A percentile compares a stretch with the other conserved stretches of the same genome.
Evolutionary conservation across 2,113 vertebrate species (phyloP).

Genomic region (Pterocles gutturalis): DNA sequence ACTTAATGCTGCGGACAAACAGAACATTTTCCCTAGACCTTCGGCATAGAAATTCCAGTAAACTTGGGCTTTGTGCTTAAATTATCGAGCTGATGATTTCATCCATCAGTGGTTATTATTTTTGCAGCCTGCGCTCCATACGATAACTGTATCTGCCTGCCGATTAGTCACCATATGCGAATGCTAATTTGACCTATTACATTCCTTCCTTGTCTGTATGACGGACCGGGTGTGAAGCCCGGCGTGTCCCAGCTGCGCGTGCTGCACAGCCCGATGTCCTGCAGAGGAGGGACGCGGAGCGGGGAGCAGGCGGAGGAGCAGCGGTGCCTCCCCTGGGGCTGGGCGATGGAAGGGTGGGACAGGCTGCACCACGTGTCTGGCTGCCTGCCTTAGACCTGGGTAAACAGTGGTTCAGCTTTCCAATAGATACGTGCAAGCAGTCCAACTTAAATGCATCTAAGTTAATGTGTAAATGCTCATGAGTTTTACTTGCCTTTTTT

Average conservation of each 20-base stretch:
- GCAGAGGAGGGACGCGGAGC: rapidly evolving
- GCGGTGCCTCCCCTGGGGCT: not conserved
- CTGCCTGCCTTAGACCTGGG: not conserved
- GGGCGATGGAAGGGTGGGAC: rapidly evolving
- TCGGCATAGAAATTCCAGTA: not conserved
- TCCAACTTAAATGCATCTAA: not conserved
- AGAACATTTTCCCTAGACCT: not conserved
- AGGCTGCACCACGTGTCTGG: rapidly evolving
- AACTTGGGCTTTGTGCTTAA: conserved; percentile 9
- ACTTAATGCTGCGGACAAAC: not conserved
- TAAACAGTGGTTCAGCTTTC: not conserved
- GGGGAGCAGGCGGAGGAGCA: not conserved
- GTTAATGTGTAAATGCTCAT: not conserved
- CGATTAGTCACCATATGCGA: not conserved
- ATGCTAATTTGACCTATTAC: not conserved
- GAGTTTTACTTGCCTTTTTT: not conserved
- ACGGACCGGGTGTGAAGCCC: rapidly evolving
- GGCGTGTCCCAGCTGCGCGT: not conserved
- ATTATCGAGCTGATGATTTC: conserved; percentile 43
- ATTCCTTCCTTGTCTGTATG: not conserved
- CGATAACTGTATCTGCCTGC: not conserved
- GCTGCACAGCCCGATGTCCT: not conserved
- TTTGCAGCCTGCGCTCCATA: not conserved
- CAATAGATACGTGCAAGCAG: not conserved
- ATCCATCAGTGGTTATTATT: not conserved